Base-by-base conservation (phyloP, 2,113 vertebrate species). In the Oncorhynchus masou region DNA sequence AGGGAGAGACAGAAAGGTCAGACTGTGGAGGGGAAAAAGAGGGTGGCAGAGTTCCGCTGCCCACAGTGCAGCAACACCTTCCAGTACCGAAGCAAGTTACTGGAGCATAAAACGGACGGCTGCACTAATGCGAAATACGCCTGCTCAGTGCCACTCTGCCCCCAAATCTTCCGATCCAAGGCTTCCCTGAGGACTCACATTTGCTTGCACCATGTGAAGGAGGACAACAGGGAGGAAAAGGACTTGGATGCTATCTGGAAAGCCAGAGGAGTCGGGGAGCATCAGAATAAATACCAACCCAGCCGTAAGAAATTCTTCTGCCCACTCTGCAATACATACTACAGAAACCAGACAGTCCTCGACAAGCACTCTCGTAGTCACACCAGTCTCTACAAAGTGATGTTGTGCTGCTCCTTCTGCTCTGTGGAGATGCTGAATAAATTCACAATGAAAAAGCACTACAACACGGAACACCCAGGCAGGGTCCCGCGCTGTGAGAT, bases 381-480 rank as follows among this genome's bases (percentile, higher is more conserved):
- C 65, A 80, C 82, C 66, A 80, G 77, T 19, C 5, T 54, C 71
- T 57, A 76, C 34, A 29, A 31, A 0, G 82, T 81, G 0, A 82
- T 84, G 48, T 88, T 81, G 66, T 8, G 78, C 39, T 88, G 86
- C 68, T 1, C 0, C 49, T 71, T 88, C 25, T 86, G 86, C 16
- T 54, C 51, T 15, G 3, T 54, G 51, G 51, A 54, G 51, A 16
- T 57, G 62, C 4, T 39, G 0, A 71, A 80, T 11, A 73, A 29
- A 68, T 45, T 12, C 11, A 79, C 74, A 2, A 77, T 90, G 67
- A 80, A 16, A 81, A 74, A 13, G 3, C 90, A 91, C 76, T 29
- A 89, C 68, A 64, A 77, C 69, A 57, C 70, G 16, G 68, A 80
- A 77, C 90, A 91, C 27, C 77, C 83, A 2, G 86, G 86, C 60